A percentile compares a stretch with the other conserved stretches of the same genome.
phyloP scores from a whole-genome alignment of 2,113 vertebrate species.

The Microcebus lehilahytsara region DNA sequence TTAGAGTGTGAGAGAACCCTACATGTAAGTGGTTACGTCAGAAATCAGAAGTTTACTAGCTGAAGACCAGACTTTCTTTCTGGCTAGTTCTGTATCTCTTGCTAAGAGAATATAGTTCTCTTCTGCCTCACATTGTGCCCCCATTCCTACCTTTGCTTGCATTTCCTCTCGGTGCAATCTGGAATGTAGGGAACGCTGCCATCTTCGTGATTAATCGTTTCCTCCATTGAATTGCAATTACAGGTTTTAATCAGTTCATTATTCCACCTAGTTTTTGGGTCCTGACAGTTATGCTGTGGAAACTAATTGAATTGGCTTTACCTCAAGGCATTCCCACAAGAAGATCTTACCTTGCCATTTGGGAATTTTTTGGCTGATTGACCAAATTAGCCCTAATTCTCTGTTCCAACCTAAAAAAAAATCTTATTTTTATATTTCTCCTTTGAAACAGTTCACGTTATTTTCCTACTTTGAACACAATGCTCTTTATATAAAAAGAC shows the following conservation, averaged over 20 bases:
- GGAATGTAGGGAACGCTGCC: slow-evolving; percentile 69
- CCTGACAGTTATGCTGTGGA: slow-evolving; percentile 78
- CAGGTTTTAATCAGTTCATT: slow-evolving; percentile 85
- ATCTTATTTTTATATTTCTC: slow-evolving; percentile 6
- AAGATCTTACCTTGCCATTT: slow-evolving; percentile 71
- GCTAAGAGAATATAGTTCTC: not conserved
- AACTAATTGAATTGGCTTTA: slow-evolving; percentile 85
- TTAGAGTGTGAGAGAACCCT: not conserved
- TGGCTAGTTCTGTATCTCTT: not conserved
- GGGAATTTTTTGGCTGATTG: slow-evolving; percentile 69
- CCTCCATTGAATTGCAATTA: slow-evolving; percentile 82
- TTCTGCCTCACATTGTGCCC: not conserved
- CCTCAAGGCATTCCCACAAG: slow-evolving; percentile 77
- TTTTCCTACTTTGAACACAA: not conserved
- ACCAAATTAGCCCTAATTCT: slow-evolving; percentile 69
- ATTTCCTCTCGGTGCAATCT: not conserved
- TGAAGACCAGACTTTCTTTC: not conserved
- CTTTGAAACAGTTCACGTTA: not conserved
- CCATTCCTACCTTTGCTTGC: slow-evolving; percentile 34
- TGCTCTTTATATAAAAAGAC: not conserved
- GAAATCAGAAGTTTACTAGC: not conserved
- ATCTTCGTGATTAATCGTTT: slow-evolving; percentile 80
- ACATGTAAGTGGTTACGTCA: not conserved
- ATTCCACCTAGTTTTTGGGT: slow-evolving; percentile 80
- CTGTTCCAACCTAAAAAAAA: slow-evolving; percentile 19